Percentiles rank a stretch among this genome's conserved stretches.
Conservation (phyloP, 2,888 invertebrate genomes). For the Coenonympha arcania region DNA sequence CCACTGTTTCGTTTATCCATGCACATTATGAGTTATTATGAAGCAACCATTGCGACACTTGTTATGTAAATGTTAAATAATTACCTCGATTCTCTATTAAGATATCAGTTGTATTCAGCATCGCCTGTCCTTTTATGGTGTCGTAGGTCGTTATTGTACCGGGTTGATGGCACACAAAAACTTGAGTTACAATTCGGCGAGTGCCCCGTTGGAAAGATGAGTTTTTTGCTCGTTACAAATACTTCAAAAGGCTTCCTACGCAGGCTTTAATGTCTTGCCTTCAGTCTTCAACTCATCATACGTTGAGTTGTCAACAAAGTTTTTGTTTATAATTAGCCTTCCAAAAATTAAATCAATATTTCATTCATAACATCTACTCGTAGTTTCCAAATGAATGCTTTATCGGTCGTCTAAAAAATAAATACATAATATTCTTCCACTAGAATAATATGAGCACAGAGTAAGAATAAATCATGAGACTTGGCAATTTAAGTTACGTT, state of each 20-base stretch:
- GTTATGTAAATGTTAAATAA: neutral
- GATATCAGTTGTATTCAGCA: neutral
- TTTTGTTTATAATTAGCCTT: neutral
- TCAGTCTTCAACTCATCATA: neutral
- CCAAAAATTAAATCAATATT: neutral
- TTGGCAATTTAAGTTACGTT: no score
- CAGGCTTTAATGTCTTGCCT: neutral
- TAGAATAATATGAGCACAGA: no score
- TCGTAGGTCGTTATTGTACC: neutral
- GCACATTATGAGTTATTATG: no score
- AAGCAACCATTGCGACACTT: no score
- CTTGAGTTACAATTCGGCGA: neutral
- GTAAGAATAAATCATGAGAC: no score
- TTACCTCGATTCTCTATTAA: neutral
- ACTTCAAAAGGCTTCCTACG: neutral
- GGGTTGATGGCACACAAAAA: neutral
- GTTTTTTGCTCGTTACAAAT: neutral
- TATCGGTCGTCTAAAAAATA: no score
- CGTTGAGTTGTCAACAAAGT: neutral
- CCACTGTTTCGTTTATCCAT: neutral
- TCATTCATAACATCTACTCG: neutral
- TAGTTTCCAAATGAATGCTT: no score
- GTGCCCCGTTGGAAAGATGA: neutral
- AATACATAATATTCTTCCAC: no score
- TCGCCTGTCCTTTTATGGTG: neutral